Evolutionary conservation across 2,797 vertebrate species (phyloP), one percentile per base, ranked within the genome.

Genomic region (Danio jaintianensis): DNA sequence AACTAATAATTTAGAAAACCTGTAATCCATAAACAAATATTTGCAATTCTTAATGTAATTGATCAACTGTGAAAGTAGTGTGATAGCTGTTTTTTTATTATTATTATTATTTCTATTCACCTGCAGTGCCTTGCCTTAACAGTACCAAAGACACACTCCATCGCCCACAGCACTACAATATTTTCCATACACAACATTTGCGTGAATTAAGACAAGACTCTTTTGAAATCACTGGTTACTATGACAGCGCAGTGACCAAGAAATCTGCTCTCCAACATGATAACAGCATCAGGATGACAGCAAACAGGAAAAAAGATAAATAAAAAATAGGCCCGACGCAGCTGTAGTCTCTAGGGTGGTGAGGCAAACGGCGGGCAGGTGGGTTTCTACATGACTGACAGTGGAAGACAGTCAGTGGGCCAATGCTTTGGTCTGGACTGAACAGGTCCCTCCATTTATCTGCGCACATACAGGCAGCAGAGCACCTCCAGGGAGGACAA

Each of bases 381-480:
- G 82, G 64, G 62, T 61, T 76, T 71, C 59, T 80, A 80, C 82
- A 50, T 80, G 78, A 83, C 82, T 80, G 78, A 53, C 73, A 66
- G 78, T 67, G 82, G 66, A 71, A 79, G 82, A 75, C 81, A 53
- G 36, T 13, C 16, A 43, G 11, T 10, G 71, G 83, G 48, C 50
- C 81, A 58, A 74, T 7, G 40, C 66, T 81, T 47, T 36, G 55
- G 81, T 75, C 70, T 61, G 84, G 71, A 64, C 56, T 66, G 59
- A 63, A 76, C 15, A 38, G 58, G 72, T 47, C 71, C 62, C 58
- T 64, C n/a, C 50, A 66, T 71, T 56, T 75, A 76, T 81, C 72
- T 47, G 45, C 16, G 45, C 4, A 47, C 29, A 4, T 75, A 78
- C 29, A 29, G 53, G 53, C 71, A 75, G 66, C 75, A n/a, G 38